Evolutionary conservation across 1,140 invertebrate genomes (phyloP), one percentile per base, ranked within the genome.

Genomic region (Pseudomyrmex gracilis): DNA sequence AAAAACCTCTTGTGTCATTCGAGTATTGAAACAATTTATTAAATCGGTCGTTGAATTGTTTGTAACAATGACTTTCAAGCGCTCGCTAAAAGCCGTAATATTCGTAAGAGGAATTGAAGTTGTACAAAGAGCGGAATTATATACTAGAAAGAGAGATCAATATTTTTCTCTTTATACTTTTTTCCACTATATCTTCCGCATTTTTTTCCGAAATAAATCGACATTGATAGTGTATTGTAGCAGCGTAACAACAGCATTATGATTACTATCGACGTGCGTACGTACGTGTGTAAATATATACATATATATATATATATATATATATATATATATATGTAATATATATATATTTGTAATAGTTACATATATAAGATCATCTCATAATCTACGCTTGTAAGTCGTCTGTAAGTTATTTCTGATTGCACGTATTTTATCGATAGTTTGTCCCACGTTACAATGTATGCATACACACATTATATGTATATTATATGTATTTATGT

Each of bases 1-100:
- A 34, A 4, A 24, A 67, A 80, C 47, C 10, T 57, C 10, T 47
- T 34, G 9, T 34, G 17, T 77, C 5, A 1, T 34, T 34, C 34
- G 76, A 80, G 76, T 80, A 80, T 80, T 80, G 49, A 58, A 22
- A 57, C 22, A n/a, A 8, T 58, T 78, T 43, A 55, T 70, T 34
- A n/a, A n/a, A 34, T 34, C 34, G 67, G 70, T n/a, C 10, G 34
- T 78, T 20, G 7, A 71, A 80, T 78, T 78, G 17, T 71, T 57
- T 60, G 5, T 13, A 71, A 78, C 10, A 58, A 47, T 58, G 49
- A 17, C 43, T 17, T 57, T 70, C 70, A 24, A 58, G 15, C 60
- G n/a, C 43, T 5, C 8, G 15, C 20, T 17, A n/a, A 60, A 53
- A 55, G n/a, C 45, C 49, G n/a, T 17, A 80, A 49, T 15, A 64